Conservation (phyloP, 1,140 invertebrate species). For the Drosophila busckii region DNA sequence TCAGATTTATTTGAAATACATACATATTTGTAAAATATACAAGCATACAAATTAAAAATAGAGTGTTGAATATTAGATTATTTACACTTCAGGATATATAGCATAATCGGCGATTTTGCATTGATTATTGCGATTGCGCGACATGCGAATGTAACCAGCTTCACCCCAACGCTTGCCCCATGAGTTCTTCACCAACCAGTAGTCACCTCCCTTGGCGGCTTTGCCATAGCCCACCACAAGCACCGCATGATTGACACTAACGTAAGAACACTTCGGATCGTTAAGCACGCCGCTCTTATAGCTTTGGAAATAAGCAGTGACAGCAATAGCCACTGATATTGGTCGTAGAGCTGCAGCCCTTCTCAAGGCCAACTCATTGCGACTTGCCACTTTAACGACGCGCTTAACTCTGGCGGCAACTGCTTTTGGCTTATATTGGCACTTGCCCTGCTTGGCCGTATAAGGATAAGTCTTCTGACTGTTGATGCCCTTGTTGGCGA, state of each 20-base stretch:
- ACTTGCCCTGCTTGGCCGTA: slow-evolving; percentile 82
- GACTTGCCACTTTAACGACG: slow-evolving; percentile 82
- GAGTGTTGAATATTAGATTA: too few relatives aligned
- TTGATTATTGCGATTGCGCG: slow-evolving; percentile 78
- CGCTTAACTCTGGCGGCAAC: slow-evolving; percentile 9
- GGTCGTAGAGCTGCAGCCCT: slow-evolving; percentile 87
- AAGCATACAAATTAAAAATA: too few relatives aligned
- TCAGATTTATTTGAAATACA: too few relatives aligned
- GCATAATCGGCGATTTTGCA: slow-evolving; percentile 8
- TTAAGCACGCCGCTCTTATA: slow-evolving; percentile 8
- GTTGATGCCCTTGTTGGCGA: slow-evolving; percentile 86
- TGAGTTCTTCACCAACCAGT: slow-evolving; percentile 85
- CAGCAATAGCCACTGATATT: slow-evolving; percentile 78
- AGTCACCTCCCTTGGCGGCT: slow-evolving; percentile 79
- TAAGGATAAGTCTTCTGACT: slow-evolving; percentile 87
- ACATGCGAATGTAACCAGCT: slow-evolving; percentile 82
- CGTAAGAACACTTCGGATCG: slow-evolving; percentile 29
- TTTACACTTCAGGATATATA: neutral
- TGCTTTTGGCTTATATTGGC: slow-evolving; percentile 1
- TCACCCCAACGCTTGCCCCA: slow-evolving; percentile 81
- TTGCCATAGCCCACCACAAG: slow-evolving; percentile 88
- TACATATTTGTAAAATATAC: too few relatives aligned
- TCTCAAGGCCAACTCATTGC: slow-evolving; percentile 84
- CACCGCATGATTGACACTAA: slow-evolving; percentile 81
- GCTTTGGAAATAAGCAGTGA: neutral